Conservation (phyloP, 53 echinoderm and acorn worm species). For the Holothuria leucospilota region DNA sequence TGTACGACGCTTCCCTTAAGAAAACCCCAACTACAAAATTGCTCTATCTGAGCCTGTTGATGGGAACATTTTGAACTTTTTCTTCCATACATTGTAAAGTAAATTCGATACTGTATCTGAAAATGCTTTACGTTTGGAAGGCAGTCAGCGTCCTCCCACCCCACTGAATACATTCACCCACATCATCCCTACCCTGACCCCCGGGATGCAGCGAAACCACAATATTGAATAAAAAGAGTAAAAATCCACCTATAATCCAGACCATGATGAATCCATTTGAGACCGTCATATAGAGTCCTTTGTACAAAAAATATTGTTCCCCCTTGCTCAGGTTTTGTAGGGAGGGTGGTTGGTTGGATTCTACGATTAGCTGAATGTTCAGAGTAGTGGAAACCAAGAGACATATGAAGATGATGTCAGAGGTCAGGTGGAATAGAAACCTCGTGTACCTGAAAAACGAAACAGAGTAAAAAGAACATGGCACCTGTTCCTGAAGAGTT, state of each 20-base stretch:
- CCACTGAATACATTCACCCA: too few species aligned
- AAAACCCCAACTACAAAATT: too few species aligned
- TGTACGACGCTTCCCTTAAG: too few species aligned
- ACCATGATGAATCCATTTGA: not conserved
- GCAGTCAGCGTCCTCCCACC: too few species aligned
- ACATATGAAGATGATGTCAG: slow-evolving; percentile 26
- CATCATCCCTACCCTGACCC: too few species aligned
- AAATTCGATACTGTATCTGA: too few species aligned
- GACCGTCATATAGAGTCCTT: not conserved
- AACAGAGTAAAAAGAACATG: not conserved
- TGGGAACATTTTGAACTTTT: too few species aligned
- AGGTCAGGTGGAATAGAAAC: slow-evolving; percentile 57
- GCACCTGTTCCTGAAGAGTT: not conserved
- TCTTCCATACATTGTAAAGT: too few species aligned
- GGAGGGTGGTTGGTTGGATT: not conserved
- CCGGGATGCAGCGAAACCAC: too few species aligned
- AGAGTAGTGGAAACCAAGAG: slow-evolving; percentile 38
- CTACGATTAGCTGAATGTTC: not conserved
- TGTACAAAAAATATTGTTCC: not conserved
- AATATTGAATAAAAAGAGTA: not conserved
- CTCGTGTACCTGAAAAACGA: slow-evolving; percentile 40
- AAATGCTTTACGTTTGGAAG: too few species aligned
- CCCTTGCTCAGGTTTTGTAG: not conserved
- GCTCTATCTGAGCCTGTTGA: too few species aligned
- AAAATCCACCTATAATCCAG: not conserved